Conservation (phyloP, 2,113 vertebrate species). For the Stercorarius parasiticus region DNA sequence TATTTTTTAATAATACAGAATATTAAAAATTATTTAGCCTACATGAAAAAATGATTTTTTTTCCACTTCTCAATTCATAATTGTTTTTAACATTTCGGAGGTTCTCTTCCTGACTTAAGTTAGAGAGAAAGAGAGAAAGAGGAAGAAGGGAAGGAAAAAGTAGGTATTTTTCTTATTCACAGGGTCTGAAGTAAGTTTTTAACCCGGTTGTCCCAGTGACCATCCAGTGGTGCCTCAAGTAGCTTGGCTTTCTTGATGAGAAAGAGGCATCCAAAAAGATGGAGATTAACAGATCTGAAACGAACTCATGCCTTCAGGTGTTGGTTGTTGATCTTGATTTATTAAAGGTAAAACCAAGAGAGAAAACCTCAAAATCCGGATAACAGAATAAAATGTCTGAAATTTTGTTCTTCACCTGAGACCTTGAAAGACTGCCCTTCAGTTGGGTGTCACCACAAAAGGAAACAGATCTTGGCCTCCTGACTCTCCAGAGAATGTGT, state of each 20-base stretch:
- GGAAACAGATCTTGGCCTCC: not conserved
- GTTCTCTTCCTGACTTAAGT: not conserved
- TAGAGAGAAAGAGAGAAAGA: not conserved
- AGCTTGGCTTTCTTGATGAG: not conserved
- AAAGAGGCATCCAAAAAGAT: not conserved
- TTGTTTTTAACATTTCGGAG: not conserved
- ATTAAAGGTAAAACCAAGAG: not conserved
- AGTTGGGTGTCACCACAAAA: not conserved
- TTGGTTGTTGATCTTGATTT: not conserved
- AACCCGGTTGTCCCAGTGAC: not conserved
- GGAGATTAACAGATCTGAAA: not conserved
- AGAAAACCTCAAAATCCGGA: not conserved
- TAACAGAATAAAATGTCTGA: not conserved
- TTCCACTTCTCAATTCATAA: not conserved
- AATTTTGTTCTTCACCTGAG: not conserved
- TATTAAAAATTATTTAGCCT: accelerated
- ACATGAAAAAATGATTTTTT: not conserved
- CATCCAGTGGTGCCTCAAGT: not conserved
- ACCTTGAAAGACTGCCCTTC: not conserved
- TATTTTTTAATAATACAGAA: not conserved
- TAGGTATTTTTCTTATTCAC: not conserved
- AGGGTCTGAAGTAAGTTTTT: not conserved
- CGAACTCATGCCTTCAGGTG: not conserved
- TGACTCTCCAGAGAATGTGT: not conserved
- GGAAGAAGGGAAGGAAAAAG: not conserved